phyloP scores from a whole-genome alignment of 2,797 vertebrate species.

The Esox masquinongy region DNA sequence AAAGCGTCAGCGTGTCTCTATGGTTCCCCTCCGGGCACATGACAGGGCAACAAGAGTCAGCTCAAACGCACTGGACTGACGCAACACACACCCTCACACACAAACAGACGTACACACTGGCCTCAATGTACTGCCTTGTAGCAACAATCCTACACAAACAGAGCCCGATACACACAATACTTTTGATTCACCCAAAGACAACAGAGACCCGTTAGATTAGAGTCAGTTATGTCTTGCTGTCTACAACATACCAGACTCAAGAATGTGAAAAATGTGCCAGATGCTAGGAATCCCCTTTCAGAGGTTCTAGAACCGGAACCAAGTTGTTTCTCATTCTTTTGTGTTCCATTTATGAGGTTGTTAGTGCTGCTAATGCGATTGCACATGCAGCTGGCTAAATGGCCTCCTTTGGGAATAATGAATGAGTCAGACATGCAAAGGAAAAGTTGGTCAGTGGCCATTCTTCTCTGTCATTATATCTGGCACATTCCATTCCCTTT shows the following conservation, averaged over 20 bases:
- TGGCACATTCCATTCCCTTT: constrained; percentile 26
- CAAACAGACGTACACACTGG: neutral
- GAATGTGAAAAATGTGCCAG: constrained; percentile 31
- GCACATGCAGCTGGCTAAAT: constrained; percentile 3
- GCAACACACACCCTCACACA: constrained; percentile 21
- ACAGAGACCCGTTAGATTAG: constrained; percentile 31
- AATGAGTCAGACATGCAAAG: constrained; percentile 55
- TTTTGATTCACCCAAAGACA: constrained; percentile 51
- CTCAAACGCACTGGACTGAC: constrained; percentile 45
- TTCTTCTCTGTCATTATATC: constrained; percentile 40
- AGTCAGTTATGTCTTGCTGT: constrained; percentile 3
- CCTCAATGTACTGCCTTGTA: constrained; percentile 19
- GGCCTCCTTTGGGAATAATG: constrained; percentile 30
- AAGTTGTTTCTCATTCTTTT: constrained; percentile 41
- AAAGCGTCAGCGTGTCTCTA: constrained; percentile 24
- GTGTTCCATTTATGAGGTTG: constrained; percentile 31
- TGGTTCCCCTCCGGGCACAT: constrained; percentile 19
- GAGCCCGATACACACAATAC: constrained; percentile 9
- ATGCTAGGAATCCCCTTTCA: constrained; percentile 42
- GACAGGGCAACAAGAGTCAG: constrained; percentile 46
- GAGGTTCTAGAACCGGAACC: constrained; percentile 18
- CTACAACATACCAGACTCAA: neutral
- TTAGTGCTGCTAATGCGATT: constrained; percentile 46
- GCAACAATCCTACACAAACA: constrained; percentile 26
- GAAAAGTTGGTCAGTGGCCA: constrained; percentile 40